Percentiles rank a stretch among this genome's conserved stretches.
These are phyloP conservation scores for Pristionchus arcanus DNA, from an alignment of 2,888 invertebrate species.

Conservation along the genomic window DNA sequence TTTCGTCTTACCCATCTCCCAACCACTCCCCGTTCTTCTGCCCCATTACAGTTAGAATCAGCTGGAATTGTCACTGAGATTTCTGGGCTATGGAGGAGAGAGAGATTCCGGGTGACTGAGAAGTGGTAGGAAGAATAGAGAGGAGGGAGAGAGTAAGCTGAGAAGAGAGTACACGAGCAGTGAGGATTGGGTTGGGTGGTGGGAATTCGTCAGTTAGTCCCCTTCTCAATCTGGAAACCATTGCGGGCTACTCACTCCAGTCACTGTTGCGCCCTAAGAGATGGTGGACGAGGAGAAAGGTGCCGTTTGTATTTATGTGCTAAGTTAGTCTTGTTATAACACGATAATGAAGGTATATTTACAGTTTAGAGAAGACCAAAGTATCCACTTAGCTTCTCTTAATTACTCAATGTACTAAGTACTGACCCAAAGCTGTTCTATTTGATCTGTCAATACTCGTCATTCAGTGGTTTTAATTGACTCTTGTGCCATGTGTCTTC, in stretches of 20 bases:
- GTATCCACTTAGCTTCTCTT: too few species aligned
- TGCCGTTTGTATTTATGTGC: not conserved
- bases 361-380: too few species aligned
- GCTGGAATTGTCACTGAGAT: not conserved
- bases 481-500: not conserved
- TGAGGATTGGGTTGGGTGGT: not conserved
- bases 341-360: too few species aligned
- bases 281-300: conserved; percentile 39
- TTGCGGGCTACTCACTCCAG: not conserved
- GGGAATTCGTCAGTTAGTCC: not conserved
- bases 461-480: not conserved
- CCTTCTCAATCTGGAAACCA: not conserved
- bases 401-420: too few species aligned
- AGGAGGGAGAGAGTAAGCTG: conserved; percentile 9
- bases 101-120: not conserved
- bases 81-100: not conserved
- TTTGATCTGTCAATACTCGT: too few species aligned
- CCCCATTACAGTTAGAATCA: conserved; percentile 27
- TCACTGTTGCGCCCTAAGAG: not conserved
- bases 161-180: conserved; percentile 22
- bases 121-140: conserved; percentile 49
- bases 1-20: not conserved
- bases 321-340: too few species aligned
- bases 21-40: not conserved
- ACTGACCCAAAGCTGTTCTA: too few species aligned